phyloP scores from a whole-genome alignment of 2,113 vertebrate species.

The Pseudorectes ferrugineus region DNA sequence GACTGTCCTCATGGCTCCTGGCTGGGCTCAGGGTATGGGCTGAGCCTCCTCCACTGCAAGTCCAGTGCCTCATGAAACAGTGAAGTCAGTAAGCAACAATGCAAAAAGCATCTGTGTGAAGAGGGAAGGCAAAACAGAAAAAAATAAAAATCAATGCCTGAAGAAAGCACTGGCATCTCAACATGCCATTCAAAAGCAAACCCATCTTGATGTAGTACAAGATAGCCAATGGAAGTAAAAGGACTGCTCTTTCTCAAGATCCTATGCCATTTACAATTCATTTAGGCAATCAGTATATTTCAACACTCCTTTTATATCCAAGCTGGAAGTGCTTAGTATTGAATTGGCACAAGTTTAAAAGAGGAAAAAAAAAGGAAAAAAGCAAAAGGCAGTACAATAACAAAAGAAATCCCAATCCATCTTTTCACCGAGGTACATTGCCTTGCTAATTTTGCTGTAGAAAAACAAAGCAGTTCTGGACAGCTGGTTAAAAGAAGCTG shows the following conservation, averaged over 20 bases:
- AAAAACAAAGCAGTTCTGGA: background rate
- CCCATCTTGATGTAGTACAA: background rate
- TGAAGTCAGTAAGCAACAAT: background rate
- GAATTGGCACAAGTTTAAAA: background rate
- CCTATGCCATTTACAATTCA: background rate
- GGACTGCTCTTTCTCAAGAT: background rate
- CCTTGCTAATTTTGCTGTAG: background rate
- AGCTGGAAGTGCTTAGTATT: background rate
- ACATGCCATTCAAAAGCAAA: background rate
- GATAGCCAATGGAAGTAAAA: background rate
- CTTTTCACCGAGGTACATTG: background rate
- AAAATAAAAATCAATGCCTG: background rate
- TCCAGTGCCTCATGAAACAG: background rate
- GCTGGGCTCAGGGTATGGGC: background rate
- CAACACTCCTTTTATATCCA: background rate
- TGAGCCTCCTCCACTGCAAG: background rate
- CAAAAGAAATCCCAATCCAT: background rate
- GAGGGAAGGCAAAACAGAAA: background rate
- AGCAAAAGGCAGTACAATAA: background rate
- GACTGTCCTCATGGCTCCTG: background rate
- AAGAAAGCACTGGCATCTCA: background rate
- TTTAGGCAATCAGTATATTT: background rate
- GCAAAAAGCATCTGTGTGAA: background rate
- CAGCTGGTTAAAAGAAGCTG: conserved; percentile 60
- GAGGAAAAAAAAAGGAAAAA: background rate